Percentiles rank a stretch among this genome's conserved stretches.
These are phyloP conservation scores for Poecile atricapillus DNA, from an alignment of 2,113 vertebrate genomes.

Conservation along the genomic window DNA sequence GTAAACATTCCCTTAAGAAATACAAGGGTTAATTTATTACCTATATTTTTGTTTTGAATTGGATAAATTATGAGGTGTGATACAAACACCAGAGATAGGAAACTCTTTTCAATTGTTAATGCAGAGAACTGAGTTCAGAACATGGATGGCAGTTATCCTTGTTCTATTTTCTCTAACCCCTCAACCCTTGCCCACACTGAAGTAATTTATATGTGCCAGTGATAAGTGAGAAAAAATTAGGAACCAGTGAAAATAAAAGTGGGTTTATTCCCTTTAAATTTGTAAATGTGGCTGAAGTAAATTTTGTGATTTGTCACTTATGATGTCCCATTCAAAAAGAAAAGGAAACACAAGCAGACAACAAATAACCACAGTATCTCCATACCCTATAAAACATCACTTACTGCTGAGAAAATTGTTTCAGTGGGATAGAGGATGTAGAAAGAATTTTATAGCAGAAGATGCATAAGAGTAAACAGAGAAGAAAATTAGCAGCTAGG, in stretches of 20 bases:
- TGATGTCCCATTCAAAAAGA: not conserved
- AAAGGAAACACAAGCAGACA: not conserved
- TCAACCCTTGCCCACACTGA: not conserved
- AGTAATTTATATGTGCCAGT: not conserved
- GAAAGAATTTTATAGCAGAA: not conserved
- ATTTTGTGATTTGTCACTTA: not conserved
- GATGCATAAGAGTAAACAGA: not conserved
- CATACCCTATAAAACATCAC: not conserved
- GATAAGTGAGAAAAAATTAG: not conserved
- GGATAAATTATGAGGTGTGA: not conserved
- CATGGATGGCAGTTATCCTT: not conserved
- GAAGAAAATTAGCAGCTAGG: not conserved
- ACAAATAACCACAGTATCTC: not conserved
- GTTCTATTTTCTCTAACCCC: not conserved
- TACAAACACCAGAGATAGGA: not conserved
- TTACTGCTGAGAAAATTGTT: not conserved
- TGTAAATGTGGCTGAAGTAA: not conserved
- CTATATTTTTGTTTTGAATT: not conserved
- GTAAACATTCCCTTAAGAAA: not conserved
- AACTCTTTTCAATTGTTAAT: not conserved
- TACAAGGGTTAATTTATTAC: not conserved
- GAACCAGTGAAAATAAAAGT: not conserved
- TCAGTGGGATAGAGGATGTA: not conserved
- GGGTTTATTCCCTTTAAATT: not conserved
- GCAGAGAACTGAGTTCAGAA: fast-evolving